Evolutionary conservation across 2,113 vertebrate species (phyloP), one percentile per base, ranked within the genome.

Genomic region (Guaruba guarouba): DNA sequence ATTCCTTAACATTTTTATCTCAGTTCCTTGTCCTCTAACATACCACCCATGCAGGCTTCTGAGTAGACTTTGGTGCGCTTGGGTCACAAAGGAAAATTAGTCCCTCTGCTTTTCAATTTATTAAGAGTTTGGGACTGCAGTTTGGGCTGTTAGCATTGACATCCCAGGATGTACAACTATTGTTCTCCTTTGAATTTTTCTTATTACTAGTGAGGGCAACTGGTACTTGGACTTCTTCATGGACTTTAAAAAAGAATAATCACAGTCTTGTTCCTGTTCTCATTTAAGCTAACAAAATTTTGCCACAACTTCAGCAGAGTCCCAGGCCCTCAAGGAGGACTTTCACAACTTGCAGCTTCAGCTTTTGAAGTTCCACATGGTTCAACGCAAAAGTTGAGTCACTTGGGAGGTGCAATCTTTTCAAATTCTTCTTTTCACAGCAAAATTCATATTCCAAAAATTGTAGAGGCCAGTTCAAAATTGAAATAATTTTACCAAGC

Each of bases 261-360:
- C 14, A 43, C 27, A 64, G n/a, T 29, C 54, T 78, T 2, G 1
- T 33, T 88, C 55, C 15, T 57, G 27, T 52, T 92, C 8, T 37
- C 6, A 2, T 68, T 78, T 66, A 90, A 94, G 39, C 61, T 63
- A 80, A 76, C 10, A 73, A 91, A 88, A 86, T 55, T 88, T 80
- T 93, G 39, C 67, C 75, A 73, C 6, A 5, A 64, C 9, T 64
- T 52, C 13, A 1, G 35, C 4, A 62, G 20, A 43, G 27, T 39
- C 35, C 31, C 13, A 8, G 49, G 37, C 31, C 86, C 74, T 62
- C 14, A 0, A 87, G 83, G 25, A 92, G 41, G 16, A 55, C 24
- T 94, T 96, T 76, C 74, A 80, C 77, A 95, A 82, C 19, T 49
- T n/a, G 41, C 62, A 69, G 44, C 81, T 93, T 76, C 52, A 91